Evolutionary conservation across 35 echinoderm and acorn worm species (phyloP).

Genomic region (Ophioderma brevispina): DNA sequence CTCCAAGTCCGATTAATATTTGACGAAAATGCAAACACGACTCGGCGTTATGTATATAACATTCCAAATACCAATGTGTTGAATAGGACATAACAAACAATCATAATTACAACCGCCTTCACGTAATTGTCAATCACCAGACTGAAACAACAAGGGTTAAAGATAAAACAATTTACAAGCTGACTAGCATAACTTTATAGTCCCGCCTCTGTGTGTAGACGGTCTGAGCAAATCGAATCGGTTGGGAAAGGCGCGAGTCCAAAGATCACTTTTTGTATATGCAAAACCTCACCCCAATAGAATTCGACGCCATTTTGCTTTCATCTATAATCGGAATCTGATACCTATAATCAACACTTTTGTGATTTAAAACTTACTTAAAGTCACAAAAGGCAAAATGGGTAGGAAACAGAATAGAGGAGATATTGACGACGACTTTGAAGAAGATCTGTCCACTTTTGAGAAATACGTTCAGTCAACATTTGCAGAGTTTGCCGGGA

Average conservation of each 20-base stretch:
- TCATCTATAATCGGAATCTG: neutral
- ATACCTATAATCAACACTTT: no score
- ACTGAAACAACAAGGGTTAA: neutral
- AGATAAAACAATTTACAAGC: neutral
- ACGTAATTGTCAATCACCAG: neutral
- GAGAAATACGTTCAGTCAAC: constrained; percentile 94
- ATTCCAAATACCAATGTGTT: neutral
- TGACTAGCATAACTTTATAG: neutral
- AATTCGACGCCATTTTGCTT: constrained; percentile 23
- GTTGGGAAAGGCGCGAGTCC: constrained; percentile 18
- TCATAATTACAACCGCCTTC: neutral
- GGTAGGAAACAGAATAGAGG: neutral
- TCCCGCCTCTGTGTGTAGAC: neutral
- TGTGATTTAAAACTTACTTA: neutral
- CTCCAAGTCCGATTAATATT: no score
- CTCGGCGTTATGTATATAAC: neutral
- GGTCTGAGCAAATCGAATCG: neutral
- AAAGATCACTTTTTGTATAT: constrained; percentile 23
- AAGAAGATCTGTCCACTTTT: constrained; percentile 64
- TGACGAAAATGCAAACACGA: neutral
- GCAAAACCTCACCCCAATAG: neutral
- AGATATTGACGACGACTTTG: constrained; percentile 19
- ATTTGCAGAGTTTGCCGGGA: constrained; percentile 85
- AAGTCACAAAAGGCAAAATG: constrained; percentile 23
- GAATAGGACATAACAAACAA: neutral